A percentile compares a stretch with the other conserved stretches of the same genome.
Evolutionary conservation across 2,888 invertebrate genomes (phyloP).

Genomic region (Selenia dentaria): DNA sequence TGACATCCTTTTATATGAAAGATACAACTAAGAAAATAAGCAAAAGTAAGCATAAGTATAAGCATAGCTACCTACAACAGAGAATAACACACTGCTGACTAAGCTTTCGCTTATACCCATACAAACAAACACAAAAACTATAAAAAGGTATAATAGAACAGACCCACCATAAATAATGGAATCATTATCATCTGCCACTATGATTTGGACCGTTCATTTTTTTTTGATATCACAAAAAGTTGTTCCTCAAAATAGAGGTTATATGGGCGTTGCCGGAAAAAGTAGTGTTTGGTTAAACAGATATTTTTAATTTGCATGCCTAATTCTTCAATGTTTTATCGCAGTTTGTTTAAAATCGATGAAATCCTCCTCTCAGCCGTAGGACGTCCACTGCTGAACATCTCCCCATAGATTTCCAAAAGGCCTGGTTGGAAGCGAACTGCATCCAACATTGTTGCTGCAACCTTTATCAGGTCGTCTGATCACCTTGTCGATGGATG

Average conservation of each 20-base stretch:
- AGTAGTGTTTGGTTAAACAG: slow-evolving; percentile 73
- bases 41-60: too few relatives aligned
- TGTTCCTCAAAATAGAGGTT: slow-evolving; percentile 33
- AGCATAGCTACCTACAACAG: slow-evolving; percentile 10
- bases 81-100: slow-evolving; percentile 36
- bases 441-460: too few relatives aligned
- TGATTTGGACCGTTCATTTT: slow-evolving; percentile 73
- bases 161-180: slow-evolving; percentile 79
- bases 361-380: too few relatives aligned
- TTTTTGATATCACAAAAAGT: slow-evolving; percentile 44
- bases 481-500: too few relatives aligned
- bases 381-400: too few relatives aligned
- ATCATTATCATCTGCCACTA: slow-evolving; percentile 82
- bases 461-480: too few relatives aligned
- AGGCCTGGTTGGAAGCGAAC: too few relatives aligned
- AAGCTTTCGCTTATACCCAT: slow-evolving; percentile 33
- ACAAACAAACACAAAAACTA: slow-evolving; percentile 37
- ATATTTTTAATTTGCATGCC: slow-evolving; percentile 57
- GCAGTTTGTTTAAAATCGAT: too few relatives aligned
- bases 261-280: slow-evolving; percentile 62
- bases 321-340: too few relatives aligned
- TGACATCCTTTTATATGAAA: too few relatives aligned
- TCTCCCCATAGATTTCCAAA: too few relatives aligned
- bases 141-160: slow-evolving; percentile 57
- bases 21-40: too few relatives aligned